These are phyloP conservation scores for Cylloceria caligata DNA, from an alignment of 2,888 invertebrate genomes.

Conservation along the genomic window DNA sequence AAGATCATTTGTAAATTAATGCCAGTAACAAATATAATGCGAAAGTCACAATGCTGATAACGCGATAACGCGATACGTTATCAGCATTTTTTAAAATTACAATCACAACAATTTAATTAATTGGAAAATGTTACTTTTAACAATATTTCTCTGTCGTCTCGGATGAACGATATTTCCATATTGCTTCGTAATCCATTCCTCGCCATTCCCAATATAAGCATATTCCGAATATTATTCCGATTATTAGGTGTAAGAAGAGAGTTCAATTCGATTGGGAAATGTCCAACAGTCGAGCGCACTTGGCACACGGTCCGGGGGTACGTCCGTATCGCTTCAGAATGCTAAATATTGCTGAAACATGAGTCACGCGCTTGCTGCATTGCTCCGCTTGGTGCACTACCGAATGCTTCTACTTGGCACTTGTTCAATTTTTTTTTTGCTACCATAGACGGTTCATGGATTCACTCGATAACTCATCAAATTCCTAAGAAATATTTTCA, in stretches of 20 bases:
- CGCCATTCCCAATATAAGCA: background rate
- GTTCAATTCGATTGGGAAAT: slow-evolving; percentile 18
- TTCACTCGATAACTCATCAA: slow-evolving; percentile 19
- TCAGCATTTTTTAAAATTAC: too few species aligned
- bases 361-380: slow-evolving; percentile 71
- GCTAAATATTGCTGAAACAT: slow-evolving; percentile 78
- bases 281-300: slow-evolving; percentile 6
- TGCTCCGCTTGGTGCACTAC: slow-evolving; percentile 25
- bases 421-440: slow-evolving; percentile 14
- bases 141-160: too few species aligned
- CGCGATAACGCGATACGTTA: too few species aligned
- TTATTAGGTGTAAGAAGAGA: slow-evolving; percentile 11
- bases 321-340: slow-evolving; percentile 75
- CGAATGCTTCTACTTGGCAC: slow-evolving; percentile 36
- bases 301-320: slow-evolving; percentile 46
- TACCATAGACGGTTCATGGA: slow-evolving; percentile 20
- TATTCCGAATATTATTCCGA: background rate
- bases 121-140: too few species aligned
- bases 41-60: too few species aligned
- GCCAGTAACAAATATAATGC: too few species aligned
- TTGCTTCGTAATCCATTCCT: background rate
- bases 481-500: slow-evolving; percentile 2
- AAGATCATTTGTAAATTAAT: too few species aligned
- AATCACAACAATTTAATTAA: too few species aligned
- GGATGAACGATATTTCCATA: too few species aligned